Conservation (phyloP, 2,888 invertebrate species). For the Coleophora flavipennella region DNA sequence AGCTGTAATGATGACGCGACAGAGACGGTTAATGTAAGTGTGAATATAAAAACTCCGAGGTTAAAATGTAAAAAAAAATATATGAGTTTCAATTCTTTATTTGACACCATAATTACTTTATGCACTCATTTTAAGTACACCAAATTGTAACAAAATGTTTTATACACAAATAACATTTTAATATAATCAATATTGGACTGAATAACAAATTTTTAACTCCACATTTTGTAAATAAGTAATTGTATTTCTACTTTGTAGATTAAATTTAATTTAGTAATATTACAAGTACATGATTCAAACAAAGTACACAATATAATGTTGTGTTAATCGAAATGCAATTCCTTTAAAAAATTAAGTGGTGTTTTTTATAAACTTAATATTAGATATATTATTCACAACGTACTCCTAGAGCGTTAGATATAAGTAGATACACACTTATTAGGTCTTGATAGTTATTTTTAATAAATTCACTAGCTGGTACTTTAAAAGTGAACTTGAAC, state of each 20-base stretch:
- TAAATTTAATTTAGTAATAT: background rate
- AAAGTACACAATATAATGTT: too few relatives aligned
- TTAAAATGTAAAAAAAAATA: background rate
- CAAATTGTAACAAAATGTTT: slow-evolving; percentile 70
- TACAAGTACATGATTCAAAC: background rate
- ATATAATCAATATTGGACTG: background rate
- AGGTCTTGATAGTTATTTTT: too few relatives aligned
- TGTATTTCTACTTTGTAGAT: background rate
- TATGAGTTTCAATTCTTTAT: slow-evolving; percentile 49
- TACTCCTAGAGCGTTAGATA: background rate
- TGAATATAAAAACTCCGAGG: too few relatives aligned
- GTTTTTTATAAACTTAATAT: slow-evolving; percentile 1
- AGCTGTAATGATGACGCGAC: too few relatives aligned
- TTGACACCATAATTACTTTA: slow-evolving; percentile 59
- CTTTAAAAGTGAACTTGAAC: too few relatives aligned
- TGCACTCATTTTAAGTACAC: slow-evolving; percentile 57
- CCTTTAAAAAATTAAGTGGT: background rate
- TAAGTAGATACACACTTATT: too few relatives aligned
- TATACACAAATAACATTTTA: slow-evolving; percentile 6
- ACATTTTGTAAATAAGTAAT: background rate
- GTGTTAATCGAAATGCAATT: background rate
- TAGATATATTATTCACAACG: slow-evolving; percentile 1
- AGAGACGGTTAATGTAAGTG: too few relatives aligned
- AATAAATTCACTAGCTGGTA: too few relatives aligned
- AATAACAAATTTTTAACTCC: background rate